Percentiles rank a stretch among this genome's conserved stretches.
These are phyloP conservation scores for Parnassius smintheus DNA, from an alignment of 2,888 invertebrate genomes.

Conservation along the genomic window DNA sequence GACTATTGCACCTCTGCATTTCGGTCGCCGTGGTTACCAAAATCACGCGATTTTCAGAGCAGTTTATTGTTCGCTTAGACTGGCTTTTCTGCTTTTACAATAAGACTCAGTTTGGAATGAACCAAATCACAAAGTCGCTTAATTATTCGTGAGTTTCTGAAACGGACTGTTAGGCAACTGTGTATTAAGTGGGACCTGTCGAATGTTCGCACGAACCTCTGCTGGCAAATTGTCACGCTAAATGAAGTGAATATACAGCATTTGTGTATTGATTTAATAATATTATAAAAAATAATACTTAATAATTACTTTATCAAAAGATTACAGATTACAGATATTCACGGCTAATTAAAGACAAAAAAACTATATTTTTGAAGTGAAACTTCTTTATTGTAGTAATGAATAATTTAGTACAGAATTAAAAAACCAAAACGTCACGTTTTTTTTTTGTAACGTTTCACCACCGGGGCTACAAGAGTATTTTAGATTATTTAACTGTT, in stretches of 20 bases:
- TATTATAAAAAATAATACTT: conserved; percentile 3
- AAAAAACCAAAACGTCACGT: too few species aligned
- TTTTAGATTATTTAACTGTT: too few species aligned
- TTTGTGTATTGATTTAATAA: conserved; percentile 10
- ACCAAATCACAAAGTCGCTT: conserved; percentile 18
- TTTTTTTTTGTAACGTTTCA: too few species aligned
- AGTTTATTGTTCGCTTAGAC: background rate
- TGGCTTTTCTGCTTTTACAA: conserved; percentile 3
- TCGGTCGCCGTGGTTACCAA: conserved; percentile 70
- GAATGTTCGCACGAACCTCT: conserved; percentile 51
- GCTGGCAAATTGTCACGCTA: conserved; percentile 38
- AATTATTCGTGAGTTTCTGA: conserved; percentile 53
- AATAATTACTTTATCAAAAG: too few species aligned
- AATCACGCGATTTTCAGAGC: conserved; percentile 53
- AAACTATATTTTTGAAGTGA: too few species aligned
- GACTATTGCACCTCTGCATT: conserved; percentile 70
- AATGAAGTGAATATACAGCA: conserved; percentile 33
- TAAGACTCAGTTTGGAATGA: conserved; percentile 24
- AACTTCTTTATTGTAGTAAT: too few species aligned
- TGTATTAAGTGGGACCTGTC: conserved; percentile 46
- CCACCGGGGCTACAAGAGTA: too few species aligned
- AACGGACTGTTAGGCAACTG: conserved; percentile 44
- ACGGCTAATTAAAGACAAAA: too few species aligned
- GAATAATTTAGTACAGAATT: too few species aligned
- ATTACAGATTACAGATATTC: too few species aligned